Conservation (phyloP, 2,797 vertebrate species). For the Geotrypetes seraphini region DNA sequence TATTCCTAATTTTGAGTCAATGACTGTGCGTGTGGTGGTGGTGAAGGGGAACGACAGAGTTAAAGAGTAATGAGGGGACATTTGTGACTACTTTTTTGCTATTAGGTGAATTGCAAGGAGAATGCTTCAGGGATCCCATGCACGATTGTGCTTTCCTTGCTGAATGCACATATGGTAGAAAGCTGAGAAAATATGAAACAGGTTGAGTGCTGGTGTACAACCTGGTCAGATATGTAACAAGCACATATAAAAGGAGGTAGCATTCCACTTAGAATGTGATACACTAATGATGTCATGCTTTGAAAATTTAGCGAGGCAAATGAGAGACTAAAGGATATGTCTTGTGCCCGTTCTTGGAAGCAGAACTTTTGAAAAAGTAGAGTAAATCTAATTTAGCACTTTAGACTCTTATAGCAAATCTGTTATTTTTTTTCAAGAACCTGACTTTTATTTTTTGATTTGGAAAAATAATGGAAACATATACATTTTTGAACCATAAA, state of each 20-base stretch:
- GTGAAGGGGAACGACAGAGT: no score
- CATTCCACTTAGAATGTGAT: background rate
- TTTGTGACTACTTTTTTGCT: no score
- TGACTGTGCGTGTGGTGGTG: no score
- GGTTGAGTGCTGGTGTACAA: constrained; percentile 9
- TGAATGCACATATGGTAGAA: constrained; percentile 2
- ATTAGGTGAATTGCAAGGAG: no score
- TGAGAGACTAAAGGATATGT: background rate
- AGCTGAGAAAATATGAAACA: constrained; percentile 9
- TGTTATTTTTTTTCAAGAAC: background rate
- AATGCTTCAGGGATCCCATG: background rate
- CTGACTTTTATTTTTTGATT: background rate
- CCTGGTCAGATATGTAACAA: background rate
- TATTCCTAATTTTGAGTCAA: no score
- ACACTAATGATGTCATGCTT: background rate
- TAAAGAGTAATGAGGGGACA: no score
- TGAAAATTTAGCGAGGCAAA: constrained; percentile 7
- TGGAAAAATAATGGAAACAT: background rate
- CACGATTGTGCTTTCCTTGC: background rate
- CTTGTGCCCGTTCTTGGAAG: background rate
- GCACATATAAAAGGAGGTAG: background rate
- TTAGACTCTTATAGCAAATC: background rate
- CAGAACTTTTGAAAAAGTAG: background rate
- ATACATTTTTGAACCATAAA: constrained; percentile 14
- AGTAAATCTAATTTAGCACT: constrained; percentile 5